Evolutionary conservation across 2,888 invertebrate species (phyloP).

Genomic region (Galeopsomyia nigrocyanea): DNA sequence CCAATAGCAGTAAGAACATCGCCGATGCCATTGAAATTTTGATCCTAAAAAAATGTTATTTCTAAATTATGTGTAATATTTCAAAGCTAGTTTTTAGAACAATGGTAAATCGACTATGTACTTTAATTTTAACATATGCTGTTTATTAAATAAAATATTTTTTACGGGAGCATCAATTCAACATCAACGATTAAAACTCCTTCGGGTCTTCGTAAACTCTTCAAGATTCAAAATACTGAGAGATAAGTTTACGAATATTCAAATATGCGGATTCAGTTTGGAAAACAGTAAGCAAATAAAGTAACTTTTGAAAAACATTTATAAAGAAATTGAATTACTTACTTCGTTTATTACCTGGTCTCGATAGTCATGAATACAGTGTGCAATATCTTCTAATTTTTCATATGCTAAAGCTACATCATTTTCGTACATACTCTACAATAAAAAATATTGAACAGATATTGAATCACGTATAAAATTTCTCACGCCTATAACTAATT

Average conservation of each 20-base stretch:
- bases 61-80: background rate
- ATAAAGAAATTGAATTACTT: conserved; percentile 45
- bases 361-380: conserved; percentile 51
- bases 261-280: background rate
- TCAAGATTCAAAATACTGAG: conserved; percentile 26
- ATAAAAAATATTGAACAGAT: conserved; percentile 3
- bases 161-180: conserved; percentile 16
- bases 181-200: conserved; percentile 21
- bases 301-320: background rate
- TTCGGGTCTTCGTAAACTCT: conserved; percentile 33
- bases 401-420: conserved; percentile 41
- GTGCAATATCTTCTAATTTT: conserved; percentile 53
- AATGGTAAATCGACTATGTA: no score
- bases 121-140: conserved; percentile 13
- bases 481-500: no score
- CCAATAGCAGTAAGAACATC: conserved; percentile 45
- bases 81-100: background rate
- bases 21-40: conserved; percentile 35
- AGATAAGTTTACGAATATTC: conserved; percentile 16
- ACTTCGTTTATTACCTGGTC: conserved; percentile 51
- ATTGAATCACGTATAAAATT: no score
- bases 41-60: conserved; percentile 40
- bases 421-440: conserved; percentile 28
- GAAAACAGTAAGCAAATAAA: background rate
- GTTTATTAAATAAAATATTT: conserved; percentile 15